phyloP scores from a whole-genome alignment of 2,113 vertebrate genomes.

The Emydura subglobosa region DNA sequence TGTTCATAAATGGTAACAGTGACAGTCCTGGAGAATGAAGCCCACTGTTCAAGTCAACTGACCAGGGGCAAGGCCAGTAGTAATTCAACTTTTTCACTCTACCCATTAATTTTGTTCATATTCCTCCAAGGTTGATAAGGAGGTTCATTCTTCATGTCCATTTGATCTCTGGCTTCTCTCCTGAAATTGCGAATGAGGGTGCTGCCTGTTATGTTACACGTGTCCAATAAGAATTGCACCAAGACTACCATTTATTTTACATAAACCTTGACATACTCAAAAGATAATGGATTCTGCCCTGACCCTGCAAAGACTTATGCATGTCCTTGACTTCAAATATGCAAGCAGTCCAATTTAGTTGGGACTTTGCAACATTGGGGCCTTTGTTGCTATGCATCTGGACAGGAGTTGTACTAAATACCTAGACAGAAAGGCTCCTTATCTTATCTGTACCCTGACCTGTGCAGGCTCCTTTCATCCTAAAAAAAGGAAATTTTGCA shows the following conservation, averaged over 20 bases:
- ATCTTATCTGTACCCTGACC: neutral
- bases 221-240: neutral
- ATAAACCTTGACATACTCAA: neutral
- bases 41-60: neutral
- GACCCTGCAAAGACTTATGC: neutral
- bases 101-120: rapidly evolving
- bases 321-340: neutral
- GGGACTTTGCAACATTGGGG: neutral
- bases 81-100: rapidly evolving
- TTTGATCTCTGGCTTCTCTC: neutral
- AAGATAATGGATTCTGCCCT: neutral
- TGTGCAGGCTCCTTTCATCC: rapidly evolving
- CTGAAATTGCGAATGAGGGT: neutral
- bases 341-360: neutral
- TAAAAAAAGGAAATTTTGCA: neutral
- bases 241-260: neutral
- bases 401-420: neutral
- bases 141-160: neutral
- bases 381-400: neutral
- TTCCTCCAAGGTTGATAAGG: neutral
- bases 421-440: neutral
- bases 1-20: neutral
- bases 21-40: neutral
- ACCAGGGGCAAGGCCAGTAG: neutral
- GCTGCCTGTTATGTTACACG: rapidly evolving